Evolutionary conservation across 2,113 vertebrate species (phyloP).

Genomic region (Pelmatolapia mariae): DNA sequence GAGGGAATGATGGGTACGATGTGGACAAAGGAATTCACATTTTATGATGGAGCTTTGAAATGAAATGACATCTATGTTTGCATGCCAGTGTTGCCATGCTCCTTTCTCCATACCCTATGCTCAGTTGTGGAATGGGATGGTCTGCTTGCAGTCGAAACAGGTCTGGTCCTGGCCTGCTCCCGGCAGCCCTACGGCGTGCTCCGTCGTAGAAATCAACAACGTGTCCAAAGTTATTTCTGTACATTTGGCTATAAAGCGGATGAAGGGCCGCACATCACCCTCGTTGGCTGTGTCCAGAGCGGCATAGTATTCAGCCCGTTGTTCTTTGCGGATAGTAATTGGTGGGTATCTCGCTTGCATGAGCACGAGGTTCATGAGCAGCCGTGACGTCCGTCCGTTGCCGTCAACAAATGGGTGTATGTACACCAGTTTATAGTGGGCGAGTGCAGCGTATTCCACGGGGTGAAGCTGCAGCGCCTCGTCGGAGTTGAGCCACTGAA

Average conservation of each 20-base stretch:
- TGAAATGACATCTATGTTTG: neutral
- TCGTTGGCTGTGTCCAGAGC: slow-evolving; percentile 90
- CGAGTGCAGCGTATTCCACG: slow-evolving; percentile 88
- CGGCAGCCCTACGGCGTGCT: slow-evolving; percentile 85
- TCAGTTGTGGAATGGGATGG: slow-evolving; percentile 80
- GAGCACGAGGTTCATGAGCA: slow-evolving; percentile 94
- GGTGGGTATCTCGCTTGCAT: slow-evolving; percentile 95
- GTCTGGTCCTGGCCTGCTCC: slow-evolving; percentile 69
- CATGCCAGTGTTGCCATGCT: neutral
- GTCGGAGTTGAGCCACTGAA: slow-evolving; percentile 94
- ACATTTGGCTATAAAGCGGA: slow-evolving; percentile 94
- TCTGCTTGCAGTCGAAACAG: slow-evolving; percentile 75
- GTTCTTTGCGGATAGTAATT: slow-evolving; percentile 93
- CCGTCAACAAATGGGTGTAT: slow-evolving; percentile 94
- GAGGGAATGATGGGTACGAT: neutral
- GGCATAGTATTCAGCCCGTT: slow-evolving; percentile 87
- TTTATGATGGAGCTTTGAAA: neutral
- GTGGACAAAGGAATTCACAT: neutral
- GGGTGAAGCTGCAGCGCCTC: slow-evolving; percentile 89
- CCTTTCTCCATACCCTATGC: neutral
- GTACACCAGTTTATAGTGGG: slow-evolving; percentile 96
- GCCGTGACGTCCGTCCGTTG: slow-evolving; percentile 88
- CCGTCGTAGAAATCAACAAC: slow-evolving; percentile 87
- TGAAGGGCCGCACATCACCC: slow-evolving; percentile 92
- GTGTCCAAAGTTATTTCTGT: slow-evolving; percentile 92